These are phyloP conservation scores for Acleris cristana DNA, from an alignment of 2,888 invertebrate genomes.

Conservation along the genomic window DNA sequence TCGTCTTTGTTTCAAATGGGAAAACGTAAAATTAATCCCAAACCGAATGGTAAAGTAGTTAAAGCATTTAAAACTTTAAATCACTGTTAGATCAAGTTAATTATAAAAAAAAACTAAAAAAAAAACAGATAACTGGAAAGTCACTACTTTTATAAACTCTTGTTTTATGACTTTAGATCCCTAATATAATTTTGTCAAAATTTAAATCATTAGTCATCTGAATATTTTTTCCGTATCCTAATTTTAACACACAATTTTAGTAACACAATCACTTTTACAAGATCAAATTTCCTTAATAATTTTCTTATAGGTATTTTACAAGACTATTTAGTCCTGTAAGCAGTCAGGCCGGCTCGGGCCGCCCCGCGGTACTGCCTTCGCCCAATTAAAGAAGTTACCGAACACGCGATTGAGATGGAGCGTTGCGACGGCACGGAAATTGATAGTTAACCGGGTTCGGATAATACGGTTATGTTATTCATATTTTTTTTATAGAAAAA, in stretches of 20 bases:
- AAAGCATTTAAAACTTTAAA: too few relatives aligned
- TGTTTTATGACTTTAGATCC: too few relatives aligned
- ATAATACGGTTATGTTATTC: not conserved
- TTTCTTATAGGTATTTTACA: not conserved
- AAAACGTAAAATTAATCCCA: too few relatives aligned
- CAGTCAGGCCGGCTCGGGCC: slow-evolving; percentile 22
- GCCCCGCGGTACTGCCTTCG: slow-evolving; percentile 22
- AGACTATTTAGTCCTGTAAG: not conserved
- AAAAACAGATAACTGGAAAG: fast-evolving
- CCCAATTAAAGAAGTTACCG: slow-evolving; percentile 35
- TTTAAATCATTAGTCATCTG: not conserved
- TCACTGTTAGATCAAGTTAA: too few relatives aligned
- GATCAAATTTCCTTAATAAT: not conserved
- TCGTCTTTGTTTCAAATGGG: not conserved
- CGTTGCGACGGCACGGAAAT: slow-evolving; percentile 25
- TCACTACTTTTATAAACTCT: too few relatives aligned
- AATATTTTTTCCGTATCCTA: too few relatives aligned
- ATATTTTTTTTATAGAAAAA: not conserved
- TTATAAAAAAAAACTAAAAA: too few relatives aligned
- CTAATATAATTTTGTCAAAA: not conserved
- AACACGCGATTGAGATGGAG: slow-evolving; percentile 32
- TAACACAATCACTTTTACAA: not conserved
- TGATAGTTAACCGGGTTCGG: slow-evolving; percentile 3
- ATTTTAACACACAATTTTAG: not conserved
- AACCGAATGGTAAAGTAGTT: too few relatives aligned